Evolutionary conservation across 2,797 vertebrate species (phyloP), one percentile per base, ranked within the genome.

Genomic region (Alosa sapidissima): DNA sequence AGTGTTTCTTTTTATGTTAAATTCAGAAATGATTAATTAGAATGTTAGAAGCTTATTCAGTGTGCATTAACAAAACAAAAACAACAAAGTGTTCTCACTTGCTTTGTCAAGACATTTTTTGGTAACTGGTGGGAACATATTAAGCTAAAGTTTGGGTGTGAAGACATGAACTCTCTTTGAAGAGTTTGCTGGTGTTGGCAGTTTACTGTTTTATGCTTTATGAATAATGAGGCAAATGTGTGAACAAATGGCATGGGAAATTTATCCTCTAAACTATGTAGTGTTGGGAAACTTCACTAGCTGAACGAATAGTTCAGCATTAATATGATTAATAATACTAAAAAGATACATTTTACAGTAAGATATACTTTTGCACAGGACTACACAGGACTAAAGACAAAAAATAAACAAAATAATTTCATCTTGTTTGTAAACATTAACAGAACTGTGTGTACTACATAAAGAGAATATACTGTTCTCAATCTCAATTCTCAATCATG

Each of bases 1-100:
- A 75, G 33, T 33, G 36, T 75, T 45, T 75, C 68, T 36, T 45
- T 68, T 75, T 45, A 45, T 16, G 68, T 75, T 75, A 28, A 75
- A 75, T 75, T 2, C 7, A 14, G 36, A 75, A 75, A 45, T 75
- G 68, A 75, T 75, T 13, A 75, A 75, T 75, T 36, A 75, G 19
- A 21, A 21, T n/a, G 19, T 58, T 21, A 58, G 41, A 58, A 58
- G 68, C 13, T 41, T 75, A 16, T 75, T 75, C 68, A 16, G 33
- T 75, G 24, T 75, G 36, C 68, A 75, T 75, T 75, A 75, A 75
- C 13, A 75, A 75, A 41, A 75, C 68, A 75, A 75, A 75, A 75
- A 75, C 68, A 75, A 36, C 14, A 19, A 41, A 75, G 11, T 19
- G 55, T 58, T 58, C 19, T 58, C 16, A 58, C 19, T 58, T n/a